Conservation (phyloP, 2,113 vertebrate genomes). For the Macquaria ambigua region DNA sequence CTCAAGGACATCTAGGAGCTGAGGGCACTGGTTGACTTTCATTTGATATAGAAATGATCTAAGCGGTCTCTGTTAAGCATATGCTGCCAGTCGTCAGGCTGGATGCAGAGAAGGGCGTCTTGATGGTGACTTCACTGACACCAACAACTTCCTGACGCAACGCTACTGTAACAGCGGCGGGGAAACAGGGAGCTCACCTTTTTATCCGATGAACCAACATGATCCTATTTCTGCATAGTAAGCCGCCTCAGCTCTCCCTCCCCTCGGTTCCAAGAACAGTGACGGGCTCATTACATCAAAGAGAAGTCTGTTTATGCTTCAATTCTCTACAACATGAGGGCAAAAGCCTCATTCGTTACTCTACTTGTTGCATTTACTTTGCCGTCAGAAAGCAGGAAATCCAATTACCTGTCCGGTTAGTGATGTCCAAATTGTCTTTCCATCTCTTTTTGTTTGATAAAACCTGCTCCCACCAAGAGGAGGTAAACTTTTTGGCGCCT, state of each 20-base stretch:
- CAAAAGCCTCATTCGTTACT: constrained; percentile 1
- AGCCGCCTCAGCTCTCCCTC: constrained; percentile 67
- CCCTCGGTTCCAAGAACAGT: constrained; percentile 41
- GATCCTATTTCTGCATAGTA: constrained; percentile 80
- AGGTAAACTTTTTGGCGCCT: constrained; percentile 39
- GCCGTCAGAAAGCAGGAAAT: constrained; percentile 31
- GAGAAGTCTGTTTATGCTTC: not conserved
- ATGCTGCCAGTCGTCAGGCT: constrained; percentile 5
- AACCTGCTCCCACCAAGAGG: not conserved
- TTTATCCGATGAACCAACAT: constrained; percentile 79
- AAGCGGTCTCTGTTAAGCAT: not conserved
- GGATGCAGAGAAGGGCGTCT: constrained; percentile 61
- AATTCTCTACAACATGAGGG: not conserved
- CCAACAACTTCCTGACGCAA: constrained; percentile 84
- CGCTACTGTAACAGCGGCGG: constrained; percentile 80
- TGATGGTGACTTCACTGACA: constrained; percentile 75
- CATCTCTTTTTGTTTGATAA: not conserved
- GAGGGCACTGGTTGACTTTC: constrained; percentile 3
- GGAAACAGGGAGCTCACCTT: constrained; percentile 75
- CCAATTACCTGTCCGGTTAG: not conserved
- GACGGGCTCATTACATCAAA: constrained; percentile 39
- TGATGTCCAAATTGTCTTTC: not conserved
- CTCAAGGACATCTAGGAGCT: constrained; percentile 33
- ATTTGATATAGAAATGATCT: constrained; percentile 13
- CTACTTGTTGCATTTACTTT: constrained; percentile 69